Base-by-base conservation (phyloP, 2,797 vertebrate species). In the Pipistrellus nathusii region DNA sequence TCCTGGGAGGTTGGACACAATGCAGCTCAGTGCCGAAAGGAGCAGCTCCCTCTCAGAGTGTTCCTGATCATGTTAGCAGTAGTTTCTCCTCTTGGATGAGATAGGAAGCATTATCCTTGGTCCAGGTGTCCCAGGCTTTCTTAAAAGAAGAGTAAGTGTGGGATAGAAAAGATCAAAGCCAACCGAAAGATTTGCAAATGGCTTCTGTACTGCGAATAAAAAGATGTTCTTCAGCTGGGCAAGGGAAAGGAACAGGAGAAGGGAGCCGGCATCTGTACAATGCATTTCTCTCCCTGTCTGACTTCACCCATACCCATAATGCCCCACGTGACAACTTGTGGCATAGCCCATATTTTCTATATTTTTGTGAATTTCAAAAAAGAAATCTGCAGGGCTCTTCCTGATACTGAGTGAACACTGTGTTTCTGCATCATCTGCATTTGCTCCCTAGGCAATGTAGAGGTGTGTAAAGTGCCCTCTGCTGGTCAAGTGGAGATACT, bases 381-480 rank as follows among this genome's bases (percentile, higher is more conserved):
- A 88, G 38, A 96, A 84, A 82, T 57, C 90, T 97, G 93, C 97
- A 96, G 97, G 97, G 92, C 97, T 97, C 69, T 44, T 94, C 82
- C 83, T 6, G 80, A 96, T 94, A 59, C 83, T 97, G 97, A 95
- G 85, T 97, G 59, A 98, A 98, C 98, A 98, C 98, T 98, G 98
- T 98, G 98, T 98, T 98, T 98, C 97, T 96, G 94, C 97, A 97
- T 92, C 96, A 93, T 97, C 97, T 97, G 98, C 97, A 95, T 95
- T 94, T 97, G 97, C 98, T 97, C 96, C 73, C 85, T 17, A 78
- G 97, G 98, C 98, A 90, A 91, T 97, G 98, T 95, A 95, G 85
- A 96, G 98, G 96, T 97, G 96, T 98, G 96, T 95, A 95, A 98
- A 98, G 98, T 98, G 98, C 98, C 98, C 98, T 98, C 98, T 98